Base-by-base conservation (phyloP, 2,888 invertebrate species). In the Mycogona germanica region DNA sequence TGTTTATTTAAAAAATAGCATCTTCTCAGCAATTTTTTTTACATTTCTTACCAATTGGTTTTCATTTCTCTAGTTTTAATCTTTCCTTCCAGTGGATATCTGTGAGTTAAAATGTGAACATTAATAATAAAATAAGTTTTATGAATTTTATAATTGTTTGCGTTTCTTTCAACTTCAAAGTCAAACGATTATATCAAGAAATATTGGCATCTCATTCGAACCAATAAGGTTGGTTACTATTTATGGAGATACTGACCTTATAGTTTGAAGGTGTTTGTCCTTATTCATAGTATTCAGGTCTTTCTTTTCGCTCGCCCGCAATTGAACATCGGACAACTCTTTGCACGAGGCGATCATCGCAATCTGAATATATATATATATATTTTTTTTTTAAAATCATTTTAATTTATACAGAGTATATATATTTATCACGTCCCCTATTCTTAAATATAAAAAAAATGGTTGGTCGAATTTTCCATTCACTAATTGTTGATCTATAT, bases 61-160 rank as follows among this genome's bases (percentile, higher is more conserved):
- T 87, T 87, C 80, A 83, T 81, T 61, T 80, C 78, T 50, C 75
- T 70, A 1, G 78, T 80, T 64, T 74, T 80, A 42, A 87, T 81
- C 68, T 77, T 80, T 42, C 84, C 84, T 58, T 75, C 75, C 67
- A 85, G 73, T 1, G 82, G 81, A 68, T n/a, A n/a, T n/a, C n/a
- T n/a, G n/a, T n/a, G n/a, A n/a, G n/a, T n/a, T n/a, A n/a, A n/a
- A n/a, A n/a, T n/a, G n/a, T n/a, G n/a, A 77, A 84, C 7, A 69
- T 69, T 52, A 17, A 62, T 56, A 54, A 40, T 45, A 51, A 57
- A 42, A 55, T 26, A 12, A 45, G 3, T 7, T 37, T 7, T 17
- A 35, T 35, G 12, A 9, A 9, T 12, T 41, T 7, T 19, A 45
- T 7, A 26, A 25, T 23, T 26, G 9, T 6, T 23, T 26, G 25